Percentiles rank a stretch among this genome's conserved stretches.
phyloP scores from a whole-genome alignment of 2,888 invertebrate genomes.

The Blastobasis adustella region DNA sequence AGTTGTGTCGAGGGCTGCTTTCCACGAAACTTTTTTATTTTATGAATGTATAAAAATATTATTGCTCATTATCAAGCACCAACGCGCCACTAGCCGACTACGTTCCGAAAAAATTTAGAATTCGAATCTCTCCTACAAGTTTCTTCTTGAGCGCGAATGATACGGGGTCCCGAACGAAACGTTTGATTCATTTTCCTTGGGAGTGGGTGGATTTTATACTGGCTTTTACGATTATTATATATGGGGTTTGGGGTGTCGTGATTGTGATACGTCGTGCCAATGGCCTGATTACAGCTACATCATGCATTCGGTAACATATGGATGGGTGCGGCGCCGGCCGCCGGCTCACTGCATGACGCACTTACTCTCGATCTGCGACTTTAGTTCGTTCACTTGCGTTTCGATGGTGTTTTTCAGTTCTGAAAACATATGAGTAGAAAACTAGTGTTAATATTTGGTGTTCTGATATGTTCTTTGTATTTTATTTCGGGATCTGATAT shows the following conservation, averaged over 20 bases:
- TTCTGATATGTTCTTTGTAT: too few species aligned
- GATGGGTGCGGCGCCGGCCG: slow-evolving; percentile 12
- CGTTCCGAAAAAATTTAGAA: slow-evolving; percentile 60
- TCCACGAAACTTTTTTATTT: slow-evolving; percentile 54
- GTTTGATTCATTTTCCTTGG: slow-evolving; percentile 21
- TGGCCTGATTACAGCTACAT: slow-evolving; percentile 67
- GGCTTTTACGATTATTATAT: slow-evolving; percentile 17
- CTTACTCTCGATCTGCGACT: slow-evolving; percentile 97
- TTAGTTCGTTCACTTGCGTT: slow-evolving; percentile 97
- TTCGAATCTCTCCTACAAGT: slow-evolving; percentile 57
- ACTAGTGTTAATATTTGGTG: too few species aligned
- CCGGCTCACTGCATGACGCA: slow-evolving; percentile 92
- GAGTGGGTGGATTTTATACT: neutral
- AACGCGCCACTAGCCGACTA: slow-evolving; percentile 71
- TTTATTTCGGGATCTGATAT: too few species aligned
- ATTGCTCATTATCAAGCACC: slow-evolving; percentile 74
- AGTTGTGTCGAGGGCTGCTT: slow-evolving; percentile 44
- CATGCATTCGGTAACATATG: slow-evolving; percentile 57
- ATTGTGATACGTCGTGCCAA: slow-evolving; percentile 48
- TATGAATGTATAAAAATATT: slow-evolving; percentile 75
- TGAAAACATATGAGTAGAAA: slow-evolving; percentile 68
- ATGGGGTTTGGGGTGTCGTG: slow-evolving; percentile 29
- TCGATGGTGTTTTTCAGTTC: slow-evolving; percentile 98
- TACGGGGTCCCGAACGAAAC: slow-evolving; percentile 42
- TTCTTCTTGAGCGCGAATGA: slow-evolving; percentile 58